Base-by-base conservation (phyloP, 2,113 vertebrate species). In the Tetraodon nigroviridis region DNA sequence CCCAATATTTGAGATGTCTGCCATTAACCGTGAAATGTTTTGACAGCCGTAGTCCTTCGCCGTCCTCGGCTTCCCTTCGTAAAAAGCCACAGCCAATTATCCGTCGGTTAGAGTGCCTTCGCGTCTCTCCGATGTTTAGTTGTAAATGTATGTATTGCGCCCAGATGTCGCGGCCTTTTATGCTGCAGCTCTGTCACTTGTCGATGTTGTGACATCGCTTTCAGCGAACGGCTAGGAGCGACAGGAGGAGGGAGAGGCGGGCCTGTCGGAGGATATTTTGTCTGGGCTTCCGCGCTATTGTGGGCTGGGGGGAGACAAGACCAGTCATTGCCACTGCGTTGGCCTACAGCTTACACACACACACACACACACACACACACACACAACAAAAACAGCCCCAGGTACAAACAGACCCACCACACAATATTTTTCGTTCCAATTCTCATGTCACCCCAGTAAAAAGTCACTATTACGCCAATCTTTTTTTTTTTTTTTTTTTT, bases 191-290 rank as follows among this genome's bases (percentile, higher is more conserved):
- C 64, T 54, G 62, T 79, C 72, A 64, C 59, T 59, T 47, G 51
- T 64, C 55, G 46, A 58, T 63, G 79, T 64, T 71, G 54, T 67
- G 69, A 52, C 65, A 59, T 67, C 61, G 57, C 79, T 82, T 66
- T 80, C 67, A 72, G 69, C 71, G 17, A 46, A 13, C 14, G 7
- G 42, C 42, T 44, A 16, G 16, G 44, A 45, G 6, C 1, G 44
- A n/a, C 44, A 37, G 63, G 29, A 62, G 61, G 18, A 59, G 56
- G 73, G 50, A 62, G 65, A 66, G 83, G 46, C 48, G 11, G 61
- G 75, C 63, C 71, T 81, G 81, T 81, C 69, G 48, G 66, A 54
- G 75, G 69, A 81, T 75, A 75, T 84, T 81, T 70, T 69, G 69
- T 83, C 75, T 70, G 47, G 6, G 44, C 3, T 76, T 67, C 51